Conservation (phyloP, 2,888 invertebrate genomes). For the Cheilosia impressa region DNA sequence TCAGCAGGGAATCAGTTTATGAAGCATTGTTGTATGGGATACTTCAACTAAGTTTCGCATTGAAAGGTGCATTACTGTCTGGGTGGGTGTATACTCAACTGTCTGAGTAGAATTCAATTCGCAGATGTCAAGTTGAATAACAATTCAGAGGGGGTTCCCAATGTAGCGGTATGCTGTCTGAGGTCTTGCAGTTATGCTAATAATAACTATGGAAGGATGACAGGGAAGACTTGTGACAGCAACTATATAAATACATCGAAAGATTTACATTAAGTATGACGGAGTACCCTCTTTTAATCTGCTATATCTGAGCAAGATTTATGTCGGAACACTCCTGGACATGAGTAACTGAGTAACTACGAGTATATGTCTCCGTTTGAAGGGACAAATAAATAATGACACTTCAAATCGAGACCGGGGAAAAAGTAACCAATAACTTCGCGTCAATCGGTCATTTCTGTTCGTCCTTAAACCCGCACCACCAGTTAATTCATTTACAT, state of each 20-base stretch:
- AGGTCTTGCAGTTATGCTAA: neutral
- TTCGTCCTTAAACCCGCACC: constrained; percentile 27
- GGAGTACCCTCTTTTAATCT: constrained; percentile 26
- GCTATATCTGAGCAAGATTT: constrained; percentile 34
- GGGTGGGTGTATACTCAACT: neutral
- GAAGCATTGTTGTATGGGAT: constrained; percentile 53
- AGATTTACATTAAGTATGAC: neutral
- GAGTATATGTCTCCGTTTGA: neutral
- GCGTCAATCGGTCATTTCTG: constrained; percentile 61
- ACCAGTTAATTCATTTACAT: constrained; percentile 56
- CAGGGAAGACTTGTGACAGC: no score
- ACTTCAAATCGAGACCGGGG: neutral
- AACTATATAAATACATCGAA: neutral
- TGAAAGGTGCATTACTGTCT: constrained; percentile 46
- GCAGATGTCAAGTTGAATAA: constrained; percentile 62
- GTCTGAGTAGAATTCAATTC: constrained; percentile 43
- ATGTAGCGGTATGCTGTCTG: neutral
- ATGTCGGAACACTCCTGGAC: constrained; percentile 24
- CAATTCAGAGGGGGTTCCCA: constrained; percentile 27
- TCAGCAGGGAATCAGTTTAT: constrained; percentile 60
- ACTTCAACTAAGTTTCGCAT: constrained; percentile 57
- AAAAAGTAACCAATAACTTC: constrained; percentile 57
- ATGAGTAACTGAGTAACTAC: constrained; percentile 41
- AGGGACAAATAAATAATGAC: constrained; percentile 52
- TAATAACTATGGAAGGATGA: neutral